Evolutionary conservation across 92 coral and sea anemone genomes (phyloP).

Genomic region (Zoanthus solanderi): DNA sequence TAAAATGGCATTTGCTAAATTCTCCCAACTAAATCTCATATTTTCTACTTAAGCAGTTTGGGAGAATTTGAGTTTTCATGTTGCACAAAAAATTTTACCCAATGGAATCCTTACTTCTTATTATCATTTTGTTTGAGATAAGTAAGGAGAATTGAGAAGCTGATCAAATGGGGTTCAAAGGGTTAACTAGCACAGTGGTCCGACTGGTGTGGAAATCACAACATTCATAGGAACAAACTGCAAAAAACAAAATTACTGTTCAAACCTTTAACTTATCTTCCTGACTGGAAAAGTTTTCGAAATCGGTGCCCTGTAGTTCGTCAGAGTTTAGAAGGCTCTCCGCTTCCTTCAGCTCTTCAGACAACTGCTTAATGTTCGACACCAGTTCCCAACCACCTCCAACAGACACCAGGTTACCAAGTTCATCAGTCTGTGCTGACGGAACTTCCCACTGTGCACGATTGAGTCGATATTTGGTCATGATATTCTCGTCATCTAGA

Average conservation of each 20-base stretch:
- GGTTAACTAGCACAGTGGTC: background rate
- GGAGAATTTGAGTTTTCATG: too few relatives aligned
- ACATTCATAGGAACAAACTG: too few relatives aligned
- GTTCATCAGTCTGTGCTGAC: conserved; percentile 58
- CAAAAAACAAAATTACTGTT: too few relatives aligned
- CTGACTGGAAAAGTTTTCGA: conserved; percentile 95
- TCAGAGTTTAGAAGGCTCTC: conserved; percentile 80
- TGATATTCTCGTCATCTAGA: conserved; percentile 95
- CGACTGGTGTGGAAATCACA: too few relatives aligned
- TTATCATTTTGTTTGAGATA: too few relatives aligned
- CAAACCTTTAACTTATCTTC: conserved; percentile 93
- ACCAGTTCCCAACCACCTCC: conserved; percentile 88
- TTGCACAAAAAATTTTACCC: too few relatives aligned
- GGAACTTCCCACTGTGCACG: conserved; percentile 90
- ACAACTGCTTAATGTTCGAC: conserved; percentile 81
- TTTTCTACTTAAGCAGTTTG: too few relatives aligned
- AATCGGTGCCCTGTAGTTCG: conserved; percentile 92
- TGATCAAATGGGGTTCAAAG: too few relatives aligned
- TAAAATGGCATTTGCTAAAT: too few relatives aligned
- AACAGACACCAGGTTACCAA: conserved; percentile 57
- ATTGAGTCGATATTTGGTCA: conserved; percentile 86
- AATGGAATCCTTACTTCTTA: too few relatives aligned
- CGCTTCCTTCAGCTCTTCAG: conserved; percentile 83
- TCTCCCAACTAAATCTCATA: too few relatives aligned
- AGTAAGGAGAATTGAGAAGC: too few relatives aligned